phyloP scores from a whole-genome alignment of 2,888 invertebrate species.

The Chrysolina americana region DNA sequence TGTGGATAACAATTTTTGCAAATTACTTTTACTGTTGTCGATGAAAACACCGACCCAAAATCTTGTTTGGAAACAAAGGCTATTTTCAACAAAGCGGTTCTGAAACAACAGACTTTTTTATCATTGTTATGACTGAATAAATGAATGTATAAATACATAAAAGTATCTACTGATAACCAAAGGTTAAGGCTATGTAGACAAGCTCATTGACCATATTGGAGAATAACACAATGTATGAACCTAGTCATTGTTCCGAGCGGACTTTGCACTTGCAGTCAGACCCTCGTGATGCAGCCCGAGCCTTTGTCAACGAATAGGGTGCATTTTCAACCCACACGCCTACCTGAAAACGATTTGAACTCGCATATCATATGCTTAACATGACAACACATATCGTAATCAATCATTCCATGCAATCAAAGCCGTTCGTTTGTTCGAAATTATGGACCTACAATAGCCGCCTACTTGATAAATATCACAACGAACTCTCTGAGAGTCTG shows the following conservation, averaged over 20 bases:
- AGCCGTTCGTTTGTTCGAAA: neutral
- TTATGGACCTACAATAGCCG: neutral
- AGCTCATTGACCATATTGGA: conserved; percentile 53
- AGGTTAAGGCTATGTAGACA: conserved; percentile 54
- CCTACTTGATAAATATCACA: conserved; percentile 6
- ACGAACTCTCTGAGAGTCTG: neutral
- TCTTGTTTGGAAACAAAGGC: neutral
- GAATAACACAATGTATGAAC: conserved; percentile 39
- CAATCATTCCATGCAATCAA: neutral
- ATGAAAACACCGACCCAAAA: neutral
- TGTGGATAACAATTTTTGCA: too few species aligned
- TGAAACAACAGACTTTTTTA: neutral
- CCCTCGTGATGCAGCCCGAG: conserved; percentile 1
- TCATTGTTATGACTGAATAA: conserved; percentile 8
- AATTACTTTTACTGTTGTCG: too few species aligned
- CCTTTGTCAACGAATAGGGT: conserved; percentile 23
- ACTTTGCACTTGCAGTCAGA: conserved; percentile 30
- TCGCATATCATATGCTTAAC: neutral
- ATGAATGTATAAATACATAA: conserved; percentile 13
- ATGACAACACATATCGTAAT: neutral
- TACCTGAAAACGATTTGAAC: neutral
- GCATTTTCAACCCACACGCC: neutral
- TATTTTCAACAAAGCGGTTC: neutral
- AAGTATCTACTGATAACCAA: conserved; percentile 32
- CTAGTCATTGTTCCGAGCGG: conserved; percentile 18